phyloP scores from a whole-genome alignment of 2,797 vertebrate genomes.

The Falco rusticolus region DNA sequence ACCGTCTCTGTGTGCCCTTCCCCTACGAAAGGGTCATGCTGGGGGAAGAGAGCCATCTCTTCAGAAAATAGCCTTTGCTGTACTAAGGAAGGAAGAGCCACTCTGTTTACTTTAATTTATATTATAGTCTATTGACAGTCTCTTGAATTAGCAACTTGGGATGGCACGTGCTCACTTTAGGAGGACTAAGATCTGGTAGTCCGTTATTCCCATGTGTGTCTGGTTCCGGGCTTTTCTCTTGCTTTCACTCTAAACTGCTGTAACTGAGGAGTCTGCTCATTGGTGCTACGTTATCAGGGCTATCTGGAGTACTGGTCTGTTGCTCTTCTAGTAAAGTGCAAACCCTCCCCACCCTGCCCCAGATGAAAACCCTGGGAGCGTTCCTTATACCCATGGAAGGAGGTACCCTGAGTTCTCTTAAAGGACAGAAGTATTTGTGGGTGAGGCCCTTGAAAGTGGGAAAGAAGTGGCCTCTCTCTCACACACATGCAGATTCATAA shows the following conservation, averaged over 20 bases:
- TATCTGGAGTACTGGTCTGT: neutral
- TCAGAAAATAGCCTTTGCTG: neutral
- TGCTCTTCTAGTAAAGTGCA: neutral
- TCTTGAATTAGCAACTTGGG: neutral
- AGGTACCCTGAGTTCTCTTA: neutral
- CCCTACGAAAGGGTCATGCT: neutral
- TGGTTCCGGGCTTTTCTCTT: neutral
- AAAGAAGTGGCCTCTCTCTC: neutral
- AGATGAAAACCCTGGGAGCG: neutral
- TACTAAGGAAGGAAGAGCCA: neutral
- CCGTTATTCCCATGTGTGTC: neutral
- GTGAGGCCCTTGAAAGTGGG: neutral
- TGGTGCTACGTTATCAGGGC: neutral
- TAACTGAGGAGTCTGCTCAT: neutral
- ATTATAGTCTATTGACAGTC: neutral
- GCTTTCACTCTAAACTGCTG: neutral
- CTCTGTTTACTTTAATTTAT: neutral
- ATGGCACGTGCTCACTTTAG: neutral
- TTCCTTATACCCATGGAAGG: neutral
- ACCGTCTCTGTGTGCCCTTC: fast-evolving
- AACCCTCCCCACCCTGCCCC: neutral
- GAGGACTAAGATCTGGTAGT: neutral
- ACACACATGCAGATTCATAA: neutral
- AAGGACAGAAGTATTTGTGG: neutral
- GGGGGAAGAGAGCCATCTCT: neutral